Conservation (phyloP, 2,888 invertebrate species). For the Thereva unica region DNA sequence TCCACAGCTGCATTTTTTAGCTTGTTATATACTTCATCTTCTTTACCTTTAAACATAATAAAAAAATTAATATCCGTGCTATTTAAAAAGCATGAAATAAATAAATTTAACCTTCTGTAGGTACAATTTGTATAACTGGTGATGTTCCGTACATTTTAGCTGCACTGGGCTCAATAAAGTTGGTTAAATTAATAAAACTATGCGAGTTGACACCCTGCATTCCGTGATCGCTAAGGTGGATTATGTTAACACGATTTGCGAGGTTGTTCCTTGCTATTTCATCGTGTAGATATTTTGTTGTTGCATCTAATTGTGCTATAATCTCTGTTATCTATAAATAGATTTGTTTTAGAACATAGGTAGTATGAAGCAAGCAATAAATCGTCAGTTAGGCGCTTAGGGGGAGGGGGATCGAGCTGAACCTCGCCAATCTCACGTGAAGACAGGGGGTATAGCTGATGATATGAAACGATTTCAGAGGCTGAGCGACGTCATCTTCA, state of each 20-base stretch:
- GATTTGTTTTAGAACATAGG: neutral
- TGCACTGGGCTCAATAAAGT: slow-evolving; percentile 58
- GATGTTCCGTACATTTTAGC: slow-evolving; percentile 61
- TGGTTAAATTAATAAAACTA: slow-evolving; percentile 63
- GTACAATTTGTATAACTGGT: slow-evolving; percentile 66
- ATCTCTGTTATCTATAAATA: slow-evolving; percentile 50
- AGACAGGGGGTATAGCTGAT: too few species aligned
- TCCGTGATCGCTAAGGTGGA: slow-evolving; percentile 76
- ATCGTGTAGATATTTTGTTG: slow-evolving; percentile 64
- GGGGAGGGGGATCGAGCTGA: too few species aligned
- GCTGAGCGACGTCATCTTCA: too few species aligned
- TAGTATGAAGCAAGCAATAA: too few species aligned
- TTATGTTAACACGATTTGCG: slow-evolving; percentile 63
- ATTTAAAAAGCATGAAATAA: neutral
- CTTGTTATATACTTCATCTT: slow-evolving; percentile 59
- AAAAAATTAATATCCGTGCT: neutral
- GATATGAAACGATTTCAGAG: too few species aligned
- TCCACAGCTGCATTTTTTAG: slow-evolving; percentile 57
- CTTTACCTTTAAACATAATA: slow-evolving; percentile 53
- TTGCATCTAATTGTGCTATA: slow-evolving; percentile 60
- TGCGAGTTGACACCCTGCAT: slow-evolving; percentile 63
- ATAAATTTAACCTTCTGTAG: slow-evolving; percentile 59
- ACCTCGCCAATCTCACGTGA: too few species aligned
- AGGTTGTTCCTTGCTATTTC: slow-evolving; percentile 61
- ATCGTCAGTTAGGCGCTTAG: too few species aligned